Conservation (phyloP, 2,113 vertebrate species). For the Podilymbus podiceps region DNA sequence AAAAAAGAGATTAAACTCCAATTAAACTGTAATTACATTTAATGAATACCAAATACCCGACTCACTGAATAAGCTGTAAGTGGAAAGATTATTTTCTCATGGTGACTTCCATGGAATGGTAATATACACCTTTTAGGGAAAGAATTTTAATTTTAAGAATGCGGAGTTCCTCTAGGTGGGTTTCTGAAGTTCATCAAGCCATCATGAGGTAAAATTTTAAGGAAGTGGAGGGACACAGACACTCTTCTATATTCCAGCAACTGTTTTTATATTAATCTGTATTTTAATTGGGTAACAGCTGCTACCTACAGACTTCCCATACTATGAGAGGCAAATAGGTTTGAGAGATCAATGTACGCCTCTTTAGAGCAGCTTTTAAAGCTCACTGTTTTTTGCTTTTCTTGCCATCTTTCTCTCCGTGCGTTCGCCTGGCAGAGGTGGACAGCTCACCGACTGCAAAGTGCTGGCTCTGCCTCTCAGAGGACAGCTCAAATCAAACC, state of each 20-base stretch:
- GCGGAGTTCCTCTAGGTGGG: constrained; percentile 72
- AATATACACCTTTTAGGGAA: constrained; percentile 82
- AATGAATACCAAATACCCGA: constrained; percentile 83
- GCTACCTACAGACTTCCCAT: constrained; percentile 71
- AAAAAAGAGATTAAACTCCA: constrained; percentile 74
- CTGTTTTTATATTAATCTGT: constrained; percentile 75
- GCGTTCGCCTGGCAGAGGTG: background rate
- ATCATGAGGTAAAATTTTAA: constrained; percentile 77
- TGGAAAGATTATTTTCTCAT: constrained; percentile 78
- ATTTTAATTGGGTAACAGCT: constrained; percentile 77
- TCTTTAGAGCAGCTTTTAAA: constrained; percentile 53
- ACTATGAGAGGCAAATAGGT: constrained; percentile 67
- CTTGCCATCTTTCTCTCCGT: background rate
- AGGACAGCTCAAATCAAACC: background rate
- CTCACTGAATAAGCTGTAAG: constrained; percentile 73
- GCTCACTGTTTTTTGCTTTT: constrained; percentile 40
- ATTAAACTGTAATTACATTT: constrained; percentile 82
- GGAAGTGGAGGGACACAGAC: constrained; percentile 63
- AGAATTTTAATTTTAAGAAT: constrained; percentile 80
- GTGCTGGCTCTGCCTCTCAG: background rate
- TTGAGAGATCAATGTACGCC: constrained; percentile 51
- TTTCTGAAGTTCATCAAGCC: constrained; percentile 80
- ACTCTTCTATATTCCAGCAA: constrained; percentile 73
- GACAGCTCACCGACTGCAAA: background rate
- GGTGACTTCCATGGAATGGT: constrained; percentile 73